phyloP scores from a whole-genome alignment of 2,113 vertebrate genomes.

The Cygnus buccinator region DNA sequence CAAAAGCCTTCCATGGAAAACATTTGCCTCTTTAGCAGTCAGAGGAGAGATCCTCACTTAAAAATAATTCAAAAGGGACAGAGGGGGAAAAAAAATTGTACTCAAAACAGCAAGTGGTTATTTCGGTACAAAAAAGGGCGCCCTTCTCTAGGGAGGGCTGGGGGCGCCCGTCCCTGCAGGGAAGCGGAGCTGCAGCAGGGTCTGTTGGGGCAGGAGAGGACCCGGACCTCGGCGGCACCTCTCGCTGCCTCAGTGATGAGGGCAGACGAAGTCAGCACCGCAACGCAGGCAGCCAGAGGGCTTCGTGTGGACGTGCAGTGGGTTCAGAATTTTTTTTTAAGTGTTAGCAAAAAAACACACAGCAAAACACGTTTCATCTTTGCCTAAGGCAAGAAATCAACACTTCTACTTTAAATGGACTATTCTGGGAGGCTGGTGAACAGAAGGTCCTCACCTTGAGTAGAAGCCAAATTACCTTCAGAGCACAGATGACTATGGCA shows the following conservation, averaged over 20 bases:
- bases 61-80: not conserved
- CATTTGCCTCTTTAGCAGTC: conserved; percentile 27
- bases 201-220: not conserved
- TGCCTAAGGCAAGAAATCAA: not conserved
- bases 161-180: rapidly evolving
- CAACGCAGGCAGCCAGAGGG: rapidly evolving
- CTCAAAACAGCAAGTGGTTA: not conserved
- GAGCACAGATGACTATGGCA: rapidly evolving
- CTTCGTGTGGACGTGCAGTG: rapidly evolving
- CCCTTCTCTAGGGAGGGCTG: rapidly evolving
- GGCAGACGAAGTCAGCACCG: no score
- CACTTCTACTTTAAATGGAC: rapidly evolving
- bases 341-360: not conserved
- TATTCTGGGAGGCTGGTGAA: rapidly evolving
- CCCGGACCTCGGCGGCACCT: rapidly evolving
- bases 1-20: not conserved
- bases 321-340: no score
- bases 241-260: no score
- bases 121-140: not conserved
- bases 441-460: not conserved
- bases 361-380: not conserved
- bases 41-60: not conserved
- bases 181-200: rapidly evolving
- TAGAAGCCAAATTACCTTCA: not conserved
- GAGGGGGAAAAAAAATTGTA: rapidly evolving